Evolutionary conservation across 2,113 vertebrate genomes (phyloP).

Genomic region (Nanorana parkeri): DNA sequence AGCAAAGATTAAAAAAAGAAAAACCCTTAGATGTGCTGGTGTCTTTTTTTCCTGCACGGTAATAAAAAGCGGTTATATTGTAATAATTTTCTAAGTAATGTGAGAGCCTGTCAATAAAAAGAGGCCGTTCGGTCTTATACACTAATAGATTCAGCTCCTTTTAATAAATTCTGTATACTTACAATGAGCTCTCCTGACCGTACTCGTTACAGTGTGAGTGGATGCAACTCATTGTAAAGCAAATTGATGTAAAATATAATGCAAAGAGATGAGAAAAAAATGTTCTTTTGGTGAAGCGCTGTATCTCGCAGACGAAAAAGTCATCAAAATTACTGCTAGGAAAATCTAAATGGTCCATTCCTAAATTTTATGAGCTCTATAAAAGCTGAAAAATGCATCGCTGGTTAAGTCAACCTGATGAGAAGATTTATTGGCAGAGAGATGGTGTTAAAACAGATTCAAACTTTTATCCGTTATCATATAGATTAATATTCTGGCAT

Average conservation of each 20-base stretch:
- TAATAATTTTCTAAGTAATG: constrained; percentile 39
- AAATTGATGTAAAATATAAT: constrained; percentile 75
- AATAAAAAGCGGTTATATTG: constrained; percentile 42
- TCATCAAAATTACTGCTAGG: constrained; percentile 73
- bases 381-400: constrained; percentile 68
- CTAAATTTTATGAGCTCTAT: constrained; percentile 67
- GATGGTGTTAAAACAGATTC: constrained; percentile 69
- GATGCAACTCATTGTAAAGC: constrained; percentile 66
- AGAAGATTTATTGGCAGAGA: constrained; percentile 67
- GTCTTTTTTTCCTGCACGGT: background rate
- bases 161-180: constrained; percentile 50
- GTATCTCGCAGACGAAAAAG: constrained; percentile 66
- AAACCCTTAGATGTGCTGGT: background rate
- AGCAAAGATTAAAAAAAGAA: background rate
- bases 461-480: constrained; percentile 66
- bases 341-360: constrained; percentile 72
- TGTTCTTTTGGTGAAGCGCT: constrained; percentile 60
- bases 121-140: constrained; percentile 8
- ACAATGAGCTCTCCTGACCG: constrained; percentile 47
- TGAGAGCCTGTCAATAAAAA: constrained; percentile 42
- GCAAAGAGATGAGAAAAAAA: constrained; percentile 62
- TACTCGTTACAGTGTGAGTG: constrained; percentile 57
- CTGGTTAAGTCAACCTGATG: constrained; percentile 70
- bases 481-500: constrained; percentile 65
- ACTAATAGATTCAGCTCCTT: constrained; percentile 44